Percentiles rank a stretch among this genome's conserved stretches.
These are phyloP conservation scores for Notolepis coatsorum DNA, from an alignment of 2,797 vertebrate genomes.

Conservation along the genomic window DNA sequence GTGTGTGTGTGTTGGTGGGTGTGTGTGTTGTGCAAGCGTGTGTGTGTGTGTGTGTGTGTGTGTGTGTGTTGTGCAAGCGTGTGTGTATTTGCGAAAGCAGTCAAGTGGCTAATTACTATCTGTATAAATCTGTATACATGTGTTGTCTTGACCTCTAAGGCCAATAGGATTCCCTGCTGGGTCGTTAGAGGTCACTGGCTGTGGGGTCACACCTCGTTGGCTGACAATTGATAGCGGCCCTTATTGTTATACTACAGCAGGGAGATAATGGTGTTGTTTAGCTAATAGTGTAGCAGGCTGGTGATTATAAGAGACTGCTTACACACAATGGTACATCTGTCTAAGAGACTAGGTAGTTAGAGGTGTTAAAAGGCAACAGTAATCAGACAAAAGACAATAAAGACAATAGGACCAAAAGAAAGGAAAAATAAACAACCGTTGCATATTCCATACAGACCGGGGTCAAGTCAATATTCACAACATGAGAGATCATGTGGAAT, in stretches of 20 bases:
- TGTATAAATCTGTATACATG: conserved; percentile 36
- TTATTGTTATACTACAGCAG: conserved; percentile 52
- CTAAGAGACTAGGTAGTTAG: not conserved
- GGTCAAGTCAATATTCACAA: not conserved
- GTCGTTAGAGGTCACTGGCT: conserved; percentile 48
- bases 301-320: conserved; percentile 44
- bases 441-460: not conserved
- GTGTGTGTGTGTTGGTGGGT: not conserved
- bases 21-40: conserved; percentile 12
- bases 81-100: conserved; percentile 7
- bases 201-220: conserved; percentile 61
- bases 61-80: too few relatives aligned
- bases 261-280: conserved; percentile 47
- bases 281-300: conserved; percentile 40
- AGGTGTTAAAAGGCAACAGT: too few relatives aligned
- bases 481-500: not conserved
- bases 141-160: conserved; percentile 38
- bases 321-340: conserved; percentile 44
- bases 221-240: conserved; percentile 64
- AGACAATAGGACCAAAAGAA: not conserved
- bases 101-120: conserved; percentile 42
- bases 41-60: not conserved
- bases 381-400: not conserved
- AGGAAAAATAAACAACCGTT: not conserved
- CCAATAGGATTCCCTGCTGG: conserved; percentile 41